Evolutionary conservation across 2,113 vertebrate species (phyloP), one percentile per base, ranked within the genome.

Genomic region (Psammodynastes pulverulentus): DNA sequence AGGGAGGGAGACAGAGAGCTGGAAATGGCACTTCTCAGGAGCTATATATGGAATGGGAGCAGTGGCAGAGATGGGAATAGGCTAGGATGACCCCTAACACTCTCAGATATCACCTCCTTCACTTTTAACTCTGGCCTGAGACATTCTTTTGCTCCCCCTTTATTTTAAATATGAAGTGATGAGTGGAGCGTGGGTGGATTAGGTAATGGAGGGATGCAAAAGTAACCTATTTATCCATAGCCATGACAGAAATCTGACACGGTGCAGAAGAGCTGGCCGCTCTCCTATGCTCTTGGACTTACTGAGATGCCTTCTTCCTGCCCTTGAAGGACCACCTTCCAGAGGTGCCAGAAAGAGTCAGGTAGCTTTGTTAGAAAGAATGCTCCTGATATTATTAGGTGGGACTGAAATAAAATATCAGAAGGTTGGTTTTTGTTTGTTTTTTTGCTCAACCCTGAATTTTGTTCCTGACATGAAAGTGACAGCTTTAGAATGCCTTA

Each of bases 91-190:
- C 92, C 92, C 95, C 88, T 26, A 12, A 43, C 91, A 94, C 88
- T 94, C 93, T 95, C 93, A 1, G 93, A 91, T 96, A 87, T 96
- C 90, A 3, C 84, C 95, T 94, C 94, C 94, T 96, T 88, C 24
- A 87, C 95, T 93, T 87, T 29, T 93, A 79, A 91, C 92, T 87
- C 88, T 72, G 84, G 53, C 92, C 91, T 89, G 51, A 58, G 93
- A 54, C 84, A 9, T 26, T 87, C 45, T 90, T 51, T 88, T 51
- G 45, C 7, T 92, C 94, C 87, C 89, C 62, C 95, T 97, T 87
- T 96, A 94, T 95, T 97, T 97, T 96, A 95, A 94, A 94, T 96
- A 96, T 94, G 92, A 89, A 96, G 96, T 97, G 97, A 97, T 95
- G 52, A 87, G 48, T 92, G 88, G 51, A 0, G 87, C 2, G 94